Percentiles rank a stretch among this genome's conserved stretches.
These are phyloP conservation scores for Bradypodion ventrale DNA, from an alignment of 2,797 vertebrate genomes.

Conservation along the genomic window DNA sequence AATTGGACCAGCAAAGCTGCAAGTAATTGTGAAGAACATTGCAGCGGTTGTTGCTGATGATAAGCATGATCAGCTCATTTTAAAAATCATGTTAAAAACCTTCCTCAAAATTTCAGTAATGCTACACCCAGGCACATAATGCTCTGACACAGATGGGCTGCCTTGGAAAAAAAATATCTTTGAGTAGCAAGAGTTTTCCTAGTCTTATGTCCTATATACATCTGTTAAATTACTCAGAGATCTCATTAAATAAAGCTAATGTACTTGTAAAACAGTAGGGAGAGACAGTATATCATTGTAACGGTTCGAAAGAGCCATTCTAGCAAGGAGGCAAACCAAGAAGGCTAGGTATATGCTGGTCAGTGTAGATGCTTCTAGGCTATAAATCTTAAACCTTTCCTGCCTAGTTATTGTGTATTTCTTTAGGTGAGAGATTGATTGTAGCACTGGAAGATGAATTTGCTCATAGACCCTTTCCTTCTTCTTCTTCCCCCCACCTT, in stretches of 20 bases:
- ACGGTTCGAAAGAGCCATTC: constrained; percentile 86
- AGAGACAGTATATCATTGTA: constrained; percentile 95
- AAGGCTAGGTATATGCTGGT: constrained; percentile 95
- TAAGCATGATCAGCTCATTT: constrained; percentile 60
- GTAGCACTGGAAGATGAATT: constrained; percentile 97
- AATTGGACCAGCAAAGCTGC: background rate
- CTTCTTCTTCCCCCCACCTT: constrained; percentile 70
- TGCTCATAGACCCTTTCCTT: constrained; percentile 86
- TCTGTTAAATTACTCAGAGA: constrained; percentile 93
- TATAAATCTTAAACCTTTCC: constrained; percentile 98
- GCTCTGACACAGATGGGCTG: constrained; percentile 61
- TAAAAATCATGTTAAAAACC: constrained; percentile 66
- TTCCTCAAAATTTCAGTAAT: constrained; percentile 68
- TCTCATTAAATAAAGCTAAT: constrained; percentile 99
- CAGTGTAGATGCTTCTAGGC: constrained; percentile 93
- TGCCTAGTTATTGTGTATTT: constrained; percentile 99
- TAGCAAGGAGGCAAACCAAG: constrained; percentile 81
- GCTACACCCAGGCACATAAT: constrained; percentile 59
- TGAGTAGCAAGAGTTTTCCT: constrained; percentile 81
- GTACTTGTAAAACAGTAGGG: constrained; percentile 99
- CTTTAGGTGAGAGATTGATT: constrained; percentile 99
- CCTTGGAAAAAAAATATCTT: constrained; percentile 76
- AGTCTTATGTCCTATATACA: constrained; percentile 85
- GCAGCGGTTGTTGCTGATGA: constrained; percentile 47
- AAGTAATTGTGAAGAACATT: constrained; percentile 25